Percentiles rank a stretch among this genome's conserved stretches.
Conservation (phyloP, 2,113 vertebrate species). For the Elachura formosa region DNA sequence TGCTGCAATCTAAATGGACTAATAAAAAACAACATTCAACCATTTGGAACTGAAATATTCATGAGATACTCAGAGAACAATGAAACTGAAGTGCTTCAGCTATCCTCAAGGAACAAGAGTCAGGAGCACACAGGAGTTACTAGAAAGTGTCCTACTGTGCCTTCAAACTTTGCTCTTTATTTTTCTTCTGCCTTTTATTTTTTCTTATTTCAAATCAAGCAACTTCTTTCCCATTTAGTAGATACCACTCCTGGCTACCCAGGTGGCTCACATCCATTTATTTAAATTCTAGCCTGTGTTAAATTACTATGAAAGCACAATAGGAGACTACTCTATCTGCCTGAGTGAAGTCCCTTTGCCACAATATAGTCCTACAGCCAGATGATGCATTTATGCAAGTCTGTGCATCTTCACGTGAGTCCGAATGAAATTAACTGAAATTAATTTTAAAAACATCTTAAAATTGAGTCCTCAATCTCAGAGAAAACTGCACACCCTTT, state of each 20-base stretch:
- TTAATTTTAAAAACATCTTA: not conserved
- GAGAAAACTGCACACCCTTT: not conserved
- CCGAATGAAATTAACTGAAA: not conserved
- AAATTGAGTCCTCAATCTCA: not conserved
- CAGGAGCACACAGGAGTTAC: constrained; percentile 54
- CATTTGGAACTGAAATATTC: constrained; percentile 76
- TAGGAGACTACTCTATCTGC: not conserved
- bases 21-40: constrained; percentile 68
- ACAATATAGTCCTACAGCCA: not conserved
- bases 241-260: not conserved
- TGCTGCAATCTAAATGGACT: constrained; percentile 61
- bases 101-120: constrained; percentile 65
- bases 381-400: not conserved
- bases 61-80: constrained; percentile 69
- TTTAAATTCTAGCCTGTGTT: not conserved
- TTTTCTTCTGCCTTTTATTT: not conserved
- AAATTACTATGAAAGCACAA: not conserved
- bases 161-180: constrained; percentile 44
- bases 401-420: not conserved
- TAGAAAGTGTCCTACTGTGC: constrained; percentile 37
- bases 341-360: not conserved
- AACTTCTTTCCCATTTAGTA: not conserved
- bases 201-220: constrained; percentile 32
- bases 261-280: not conserved
- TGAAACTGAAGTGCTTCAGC: constrained; percentile 66